phyloP scores from a whole-genome alignment of 92 coral and sea anemone genomes.

The Meandrina meandrites region DNA sequence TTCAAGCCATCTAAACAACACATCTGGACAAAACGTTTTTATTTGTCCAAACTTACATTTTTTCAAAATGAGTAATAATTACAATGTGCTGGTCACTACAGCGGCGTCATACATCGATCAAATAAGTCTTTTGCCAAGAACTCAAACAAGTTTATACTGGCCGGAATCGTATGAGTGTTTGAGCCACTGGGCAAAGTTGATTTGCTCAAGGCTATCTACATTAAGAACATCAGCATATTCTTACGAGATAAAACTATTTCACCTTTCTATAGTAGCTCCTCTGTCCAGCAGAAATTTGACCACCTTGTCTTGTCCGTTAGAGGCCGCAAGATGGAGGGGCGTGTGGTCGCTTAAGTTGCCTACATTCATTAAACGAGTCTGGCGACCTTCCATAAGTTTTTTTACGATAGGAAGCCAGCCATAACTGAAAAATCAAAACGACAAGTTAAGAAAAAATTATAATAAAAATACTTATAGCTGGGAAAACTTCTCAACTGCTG shows the following conservation, averaged over 20 bases:
- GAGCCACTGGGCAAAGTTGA: no score
- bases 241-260: neutral
- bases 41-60: no score
- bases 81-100: no score
- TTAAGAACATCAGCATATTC: neutral
- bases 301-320: slow-evolving; percentile 87
- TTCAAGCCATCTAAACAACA: no score
- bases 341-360: slow-evolving; percentile 90
- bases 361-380: slow-evolving; percentile 86
- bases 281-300: slow-evolving; percentile 85
- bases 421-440: slow-evolving; percentile 37
- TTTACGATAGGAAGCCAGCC: slow-evolving; percentile 91
- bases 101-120: no score
- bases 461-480: neutral
- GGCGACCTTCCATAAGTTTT: slow-evolving; percentile 91
- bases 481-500: neutral
- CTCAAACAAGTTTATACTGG: no score
- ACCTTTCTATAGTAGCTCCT: slow-evolving; percentile 92
- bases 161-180: no score
- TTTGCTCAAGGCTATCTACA: no score
- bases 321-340: slow-evolving; percentile 83
- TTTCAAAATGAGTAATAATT: no score
- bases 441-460: neutral
- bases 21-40: no score
- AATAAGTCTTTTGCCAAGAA: no score